Percentiles rank a stretch among this genome's conserved stretches.
Evolutionary conservation across 1,140 invertebrate species (phyloP).

Genomic region (Lanistes nyassanus): DNA sequence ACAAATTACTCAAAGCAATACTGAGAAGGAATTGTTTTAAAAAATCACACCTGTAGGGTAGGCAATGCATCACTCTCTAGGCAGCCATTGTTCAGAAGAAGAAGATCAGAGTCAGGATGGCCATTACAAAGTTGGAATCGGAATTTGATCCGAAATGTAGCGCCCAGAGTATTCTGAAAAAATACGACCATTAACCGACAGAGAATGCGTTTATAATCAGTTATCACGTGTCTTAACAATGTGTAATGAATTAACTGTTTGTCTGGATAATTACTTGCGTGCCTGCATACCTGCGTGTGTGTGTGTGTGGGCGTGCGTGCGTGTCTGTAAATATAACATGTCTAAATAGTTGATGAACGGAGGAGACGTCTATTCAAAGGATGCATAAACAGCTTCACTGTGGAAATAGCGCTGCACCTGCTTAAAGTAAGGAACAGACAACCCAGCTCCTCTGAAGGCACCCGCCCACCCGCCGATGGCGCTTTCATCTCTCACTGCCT

Average conservation of each 20-base stretch:
- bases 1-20: too few relatives aligned
- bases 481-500: conserved; percentile 18
- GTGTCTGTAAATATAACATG: not conserved
- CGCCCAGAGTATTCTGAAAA: conserved; percentile 21
- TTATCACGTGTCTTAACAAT: not conserved
- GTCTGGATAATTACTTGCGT: not conserved
- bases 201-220: not conserved
- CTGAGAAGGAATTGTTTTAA: not conserved
- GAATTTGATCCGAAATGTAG: conserved; percentile 32
- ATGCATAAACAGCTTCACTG: not conserved
- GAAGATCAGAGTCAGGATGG: conserved; percentile 30
- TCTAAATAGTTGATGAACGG: not conserved
- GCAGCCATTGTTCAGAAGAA: conserved; percentile 34
- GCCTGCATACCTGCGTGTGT: not conserved
- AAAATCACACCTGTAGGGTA: not conserved
- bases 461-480: conserved; percentile 27
- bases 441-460: conserved; percentile 18
- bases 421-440: conserved; percentile 18
- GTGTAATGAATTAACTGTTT: not conserved
- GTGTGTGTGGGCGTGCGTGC: not conserved
- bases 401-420: not conserved
- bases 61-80: conserved; percentile 18
- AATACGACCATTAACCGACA: too few relatives aligned
- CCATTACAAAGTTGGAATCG: conserved; percentile 34
- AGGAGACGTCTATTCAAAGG: too few relatives aligned